Evolutionary conservation across 2,888 invertebrate species (phyloP).

Genomic region (Macaria notata): DNA sequence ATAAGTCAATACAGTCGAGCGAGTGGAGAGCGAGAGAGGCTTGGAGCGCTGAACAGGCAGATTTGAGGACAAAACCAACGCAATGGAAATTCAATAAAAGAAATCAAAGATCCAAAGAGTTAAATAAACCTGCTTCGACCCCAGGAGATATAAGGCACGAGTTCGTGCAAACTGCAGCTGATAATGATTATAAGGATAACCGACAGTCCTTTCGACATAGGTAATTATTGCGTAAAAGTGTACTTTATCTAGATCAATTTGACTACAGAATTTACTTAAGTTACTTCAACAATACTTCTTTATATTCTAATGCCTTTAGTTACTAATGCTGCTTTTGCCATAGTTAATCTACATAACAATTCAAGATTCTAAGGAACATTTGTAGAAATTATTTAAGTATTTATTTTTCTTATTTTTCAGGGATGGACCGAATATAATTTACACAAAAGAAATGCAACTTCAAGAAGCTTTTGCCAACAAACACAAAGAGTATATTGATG

Average conservation of each 20-base stretch:
- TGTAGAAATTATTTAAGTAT: background rate
- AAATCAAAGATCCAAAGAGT: constrained; percentile 78
- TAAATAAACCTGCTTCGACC: constrained; percentile 73
- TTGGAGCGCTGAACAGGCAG: constrained; percentile 91
- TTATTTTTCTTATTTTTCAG: constrained; percentile 47
- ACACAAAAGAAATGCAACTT: constrained; percentile 80
- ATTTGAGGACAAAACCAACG: constrained; percentile 85
- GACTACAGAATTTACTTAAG: too few species aligned
- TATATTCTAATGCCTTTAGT: too few species aligned
- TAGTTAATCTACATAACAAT: too few species aligned
- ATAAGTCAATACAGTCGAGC: constrained; percentile 88
- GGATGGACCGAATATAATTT: constrained; percentile 80
- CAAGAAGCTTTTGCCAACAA: constrained; percentile 73
- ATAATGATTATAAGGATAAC: constrained; percentile 72
- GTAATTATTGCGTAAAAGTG: constrained; percentile 38
- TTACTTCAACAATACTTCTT: too few species aligned
- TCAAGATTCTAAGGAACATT: background rate
- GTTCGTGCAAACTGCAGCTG: constrained; percentile 71
- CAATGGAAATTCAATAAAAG: constrained; percentile 89
- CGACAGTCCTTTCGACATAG: constrained; percentile 69
- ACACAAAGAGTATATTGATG: constrained; percentile 83
- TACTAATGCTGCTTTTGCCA: too few species aligned
- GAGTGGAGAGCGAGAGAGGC: constrained; percentile 92
- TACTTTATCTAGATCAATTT: too few species aligned
- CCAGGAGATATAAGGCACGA: constrained; percentile 74